Evolutionary conservation across 2,888 invertebrate genomes (phyloP).

Genomic region (Drosophila prolongata): DNA sequence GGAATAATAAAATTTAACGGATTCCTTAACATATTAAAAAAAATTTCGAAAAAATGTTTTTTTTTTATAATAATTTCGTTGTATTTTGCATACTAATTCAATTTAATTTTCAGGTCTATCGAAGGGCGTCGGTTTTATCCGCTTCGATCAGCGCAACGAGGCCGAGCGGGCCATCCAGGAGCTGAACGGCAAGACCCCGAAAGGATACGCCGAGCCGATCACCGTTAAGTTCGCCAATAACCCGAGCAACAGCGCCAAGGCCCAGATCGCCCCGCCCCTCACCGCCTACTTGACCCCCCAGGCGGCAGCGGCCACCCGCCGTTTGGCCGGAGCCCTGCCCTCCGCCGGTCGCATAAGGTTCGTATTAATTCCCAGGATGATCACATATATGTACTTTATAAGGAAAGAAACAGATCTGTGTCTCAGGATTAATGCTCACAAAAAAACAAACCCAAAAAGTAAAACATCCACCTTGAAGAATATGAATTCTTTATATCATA

Average conservation of each 20-base stretch:
- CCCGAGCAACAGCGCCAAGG: conserved; percentile 94
- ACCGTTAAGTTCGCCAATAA: conserved; percentile 98
- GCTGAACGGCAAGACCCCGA: conserved; percentile 94
- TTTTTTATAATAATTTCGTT: no score
- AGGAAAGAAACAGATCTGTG: background rate
- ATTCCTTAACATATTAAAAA: no score
- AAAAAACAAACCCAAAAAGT: background rate
- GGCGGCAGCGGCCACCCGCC: conserved; percentile 88
- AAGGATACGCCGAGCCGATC: conserved; percentile 94
- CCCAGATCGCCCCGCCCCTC: conserved; percentile 89
- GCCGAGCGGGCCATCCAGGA: conserved; percentile 96
- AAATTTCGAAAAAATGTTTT: background rate
- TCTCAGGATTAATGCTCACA: background rate
- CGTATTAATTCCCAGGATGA: conserved; percentile 58
- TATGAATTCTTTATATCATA: no score
- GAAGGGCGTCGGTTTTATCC: conserved; percentile 97
- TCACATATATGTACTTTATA: fast-evolving
- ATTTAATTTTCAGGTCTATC: conserved; percentile 89
- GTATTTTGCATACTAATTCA: background rate
- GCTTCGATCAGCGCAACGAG: conserved; percentile 96
- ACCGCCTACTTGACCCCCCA: conserved; percentile 94
- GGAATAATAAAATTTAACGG: no score
- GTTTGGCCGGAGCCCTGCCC: conserved; percentile 92
- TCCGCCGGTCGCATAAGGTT: conserved; percentile 91
- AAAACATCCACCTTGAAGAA: no score